Base-by-base conservation (phyloP, 2,888 invertebrate genomes). In the Andrena trimmerana region DNA sequence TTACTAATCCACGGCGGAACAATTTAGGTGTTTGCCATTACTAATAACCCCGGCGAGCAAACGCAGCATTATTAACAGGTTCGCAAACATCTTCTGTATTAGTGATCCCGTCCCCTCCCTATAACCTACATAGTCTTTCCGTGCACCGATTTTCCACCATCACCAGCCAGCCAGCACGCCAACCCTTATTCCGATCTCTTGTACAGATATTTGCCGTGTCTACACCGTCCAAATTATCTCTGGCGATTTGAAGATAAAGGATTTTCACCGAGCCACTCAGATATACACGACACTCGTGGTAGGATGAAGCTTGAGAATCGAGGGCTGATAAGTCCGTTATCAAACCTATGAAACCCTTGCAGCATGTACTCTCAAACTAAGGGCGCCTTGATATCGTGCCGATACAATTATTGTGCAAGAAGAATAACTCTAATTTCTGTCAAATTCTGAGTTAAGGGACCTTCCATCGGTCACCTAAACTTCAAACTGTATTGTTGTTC, bases 51-150 rank as follows among this genome's bases (percentile, higher is more conserved):
- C 89, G 90, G 88, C 90, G 91, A 91, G 91, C 89, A 93, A 93
- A 93, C 93, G 88, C 88, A 90, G 92, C 92, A 93, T 93, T 93
- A 93, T 93, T 93, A 93, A 93, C 93, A 93, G 93, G 93, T 92
- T 90, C 81, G 92, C 92, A 93, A 92, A 93, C 93, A 93, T 91
- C 91, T 90, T 84, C 89, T 90, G 90, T 92, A 93, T 93, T 91
- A 92, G 92, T 91, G 92, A 93, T 93, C 90, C 88, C 90, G 89
- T 86, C 89, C 84, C 84, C 20, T 27, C 20, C 90, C 86, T 89
- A 90, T 90, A 90, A 89, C 91, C 91, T 88, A 90, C 90, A 90
- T 88, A 91, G 90, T 86, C 92, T 91, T 91, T 91, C 86, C 83
- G 84, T 85, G 86, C 85, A 83, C 88, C 81, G 78, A 72, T 84